These are phyloP conservation scores for Microplitis deprimator DNA, from an alignment of 2,888 invertebrate genomes.

Conservation along the genomic window DNA sequence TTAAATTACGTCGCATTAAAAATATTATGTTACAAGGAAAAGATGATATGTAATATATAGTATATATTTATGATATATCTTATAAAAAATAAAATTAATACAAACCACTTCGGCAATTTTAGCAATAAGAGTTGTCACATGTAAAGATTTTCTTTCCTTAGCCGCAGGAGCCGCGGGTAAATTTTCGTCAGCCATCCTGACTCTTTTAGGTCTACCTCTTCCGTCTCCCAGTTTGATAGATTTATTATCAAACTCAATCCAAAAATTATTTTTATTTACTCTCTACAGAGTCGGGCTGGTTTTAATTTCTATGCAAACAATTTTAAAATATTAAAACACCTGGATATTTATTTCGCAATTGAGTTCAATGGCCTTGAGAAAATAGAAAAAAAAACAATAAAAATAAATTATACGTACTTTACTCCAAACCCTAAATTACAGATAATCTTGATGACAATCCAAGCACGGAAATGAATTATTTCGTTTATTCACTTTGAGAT, in stretches of 20 bases:
- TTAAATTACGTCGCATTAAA: not conserved
- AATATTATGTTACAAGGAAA: not conserved
- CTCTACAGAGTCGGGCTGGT: no score
- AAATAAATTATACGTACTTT: conserved; percentile 16
- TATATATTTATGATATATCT: not conserved
- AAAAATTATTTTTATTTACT: not conserved
- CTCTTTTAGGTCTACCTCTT: conserved; percentile 69
- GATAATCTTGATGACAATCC: not conserved
- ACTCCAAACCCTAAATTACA: not conserved
- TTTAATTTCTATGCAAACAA: not conserved
- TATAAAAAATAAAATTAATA: conserved; percentile 35
- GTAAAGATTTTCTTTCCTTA: conserved; percentile 71
- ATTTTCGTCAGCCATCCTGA: conserved; percentile 78
- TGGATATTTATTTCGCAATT: not conserved
- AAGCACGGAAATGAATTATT: not conserved
- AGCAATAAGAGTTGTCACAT: conserved; percentile 73
- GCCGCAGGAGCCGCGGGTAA: conserved; percentile 73
- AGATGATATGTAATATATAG: conserved; percentile 16
- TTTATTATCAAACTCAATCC: conserved; percentile 37
- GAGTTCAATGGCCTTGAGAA: not conserved
- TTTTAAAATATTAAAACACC: conserved; percentile 1
- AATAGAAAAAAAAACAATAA: conserved; percentile 1
- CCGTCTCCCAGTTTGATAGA: conserved; percentile 70
- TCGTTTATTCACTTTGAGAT: no score
- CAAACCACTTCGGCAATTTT: conserved; percentile 78